Evolutionary conservation across 2,797 vertebrate genomes (phyloP).

Genomic region (Tragopan temminckii): DNA sequence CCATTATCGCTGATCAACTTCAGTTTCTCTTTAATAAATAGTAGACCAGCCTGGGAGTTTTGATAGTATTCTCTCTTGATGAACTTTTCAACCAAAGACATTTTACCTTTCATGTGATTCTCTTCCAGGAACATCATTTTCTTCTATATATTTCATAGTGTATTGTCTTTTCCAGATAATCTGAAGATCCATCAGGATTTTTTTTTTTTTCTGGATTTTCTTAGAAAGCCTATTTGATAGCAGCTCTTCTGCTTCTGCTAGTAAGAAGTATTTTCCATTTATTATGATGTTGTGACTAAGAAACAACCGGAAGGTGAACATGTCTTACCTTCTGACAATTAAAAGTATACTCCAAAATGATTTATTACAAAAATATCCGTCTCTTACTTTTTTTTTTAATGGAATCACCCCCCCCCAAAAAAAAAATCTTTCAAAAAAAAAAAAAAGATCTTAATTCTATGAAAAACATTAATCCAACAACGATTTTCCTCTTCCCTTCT

Average conservation of each 20-base stretch:
- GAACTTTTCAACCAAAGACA: background rate
- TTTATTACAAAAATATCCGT: background rate
- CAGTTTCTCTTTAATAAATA: background rate
- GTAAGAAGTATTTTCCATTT: background rate
- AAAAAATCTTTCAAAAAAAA: background rate
- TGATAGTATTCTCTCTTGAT: background rate
- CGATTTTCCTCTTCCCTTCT: background rate
- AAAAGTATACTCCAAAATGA: background rate
- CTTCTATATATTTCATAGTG: background rate
- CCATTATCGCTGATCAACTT: background rate
- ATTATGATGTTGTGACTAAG: background rate
- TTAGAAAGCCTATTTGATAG: background rate
- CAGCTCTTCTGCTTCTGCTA: background rate
- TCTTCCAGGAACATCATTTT: background rate
- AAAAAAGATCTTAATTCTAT: rapidly evolving
- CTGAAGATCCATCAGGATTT: background rate
- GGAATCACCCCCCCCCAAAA: background rate
- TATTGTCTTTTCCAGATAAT: slow-evolving; percentile 19
- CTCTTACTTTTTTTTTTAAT: background rate
- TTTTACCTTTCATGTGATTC: background rate
- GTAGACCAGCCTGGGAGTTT: background rate
- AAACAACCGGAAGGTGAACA: background rate
- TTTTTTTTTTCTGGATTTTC: background rate
- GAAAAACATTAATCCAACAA: background rate
- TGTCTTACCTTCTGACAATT: background rate